Base-by-base conservation (phyloP, 2,888 invertebrate species). In the Asteroscopus sphinx region DNA sequence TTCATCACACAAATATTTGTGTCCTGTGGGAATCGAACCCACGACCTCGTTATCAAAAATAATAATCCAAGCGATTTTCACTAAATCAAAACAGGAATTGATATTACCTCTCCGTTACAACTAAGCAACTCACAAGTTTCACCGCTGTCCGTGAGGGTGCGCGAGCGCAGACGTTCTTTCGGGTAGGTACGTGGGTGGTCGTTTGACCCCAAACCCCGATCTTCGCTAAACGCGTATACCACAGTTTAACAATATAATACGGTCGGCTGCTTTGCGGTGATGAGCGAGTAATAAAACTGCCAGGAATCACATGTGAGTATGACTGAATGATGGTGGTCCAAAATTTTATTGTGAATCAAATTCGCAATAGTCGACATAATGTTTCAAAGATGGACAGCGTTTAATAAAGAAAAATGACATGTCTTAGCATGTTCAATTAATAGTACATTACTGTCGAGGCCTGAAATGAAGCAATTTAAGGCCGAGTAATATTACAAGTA, bases 131-230 rank as follows among this genome's bases (percentile, higher is more conserved):
- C 7, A 13, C 17, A 36, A n/a, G 26, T 3, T 3, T 2, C 8
- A 2, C 25, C 39, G 25, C 39, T 6, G 12, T 1, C 25, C 6
- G 39, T 9, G 28, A 32, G 9, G 28, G 40, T 39, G 54, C 40
- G 58, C 52, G 40, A 35, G 54, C 40, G 58, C 52, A n/a, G 17
- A 42, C 44, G 36, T 35, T 58, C 65, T 65, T 71, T 71, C 53
- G 66, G 71, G 70, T 59, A 71, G 71, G 70, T 59, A 42, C 51
- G 68, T 67, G 56, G 73, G 68, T 72, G 68, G 73, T 72, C 68
- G 61, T 48, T 61, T 57, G 56, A 72, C 68, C 68, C 56, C 62
- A 52, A 35, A 47, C 53, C 15, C 21, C 47, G 72, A 61, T 65
- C 36, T 59, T 42, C 52, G 61, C 48, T 35, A 52, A 52, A 42